Evolutionary conservation across 2,113 vertebrate species (phyloP), one percentile per base, ranked within the genome.

Genomic region (Suncus etruscus): DNA sequence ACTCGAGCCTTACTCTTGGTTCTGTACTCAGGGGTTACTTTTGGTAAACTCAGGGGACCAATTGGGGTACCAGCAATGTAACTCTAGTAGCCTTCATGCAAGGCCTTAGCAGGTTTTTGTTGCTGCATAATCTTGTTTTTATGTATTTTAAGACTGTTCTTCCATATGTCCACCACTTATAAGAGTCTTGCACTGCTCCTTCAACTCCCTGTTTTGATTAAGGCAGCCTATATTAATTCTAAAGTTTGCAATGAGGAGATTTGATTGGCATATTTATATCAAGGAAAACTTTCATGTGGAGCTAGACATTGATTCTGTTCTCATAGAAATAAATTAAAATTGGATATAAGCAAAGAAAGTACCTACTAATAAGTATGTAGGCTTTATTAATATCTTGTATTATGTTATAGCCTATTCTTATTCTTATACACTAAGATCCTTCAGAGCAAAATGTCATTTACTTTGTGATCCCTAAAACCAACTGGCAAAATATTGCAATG

Each of bases 401-500:
- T 91, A 80, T 68, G 7, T 54, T 81, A 14, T 39, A 27, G 32
- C 31, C 24, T 89, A 0, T 66, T 86, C 72, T 32, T 86, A 51
- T 48, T 77, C 50, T 82, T 76, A 75, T 5, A 80, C 47, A n/a
- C 77, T 65, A 50, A 58, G 31, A 12, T 66, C 31, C 47, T 92
- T 84, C 6, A 70, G 1, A 50, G 39, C 27, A 70, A 20, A 83
- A n/a, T 65, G 5, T 50, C 65, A 31, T 32, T 74, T 75, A 11
- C 11, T 76, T 81, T 91, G 79, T 63, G 32, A 47, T 81, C 4
- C 15, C 47, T 29, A 45, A 9, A 65, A 1, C 75, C 45, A 79
- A 47, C 15, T 58, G 85, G 54, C 7, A 85, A 85, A 92, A 54
- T 7, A 68, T 70, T 51, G 70, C n/a, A 87, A 70, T 61, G 58